phyloP scores from a whole-genome alignment of 2,113 vertebrate genomes.

The Elaphurus davidianus region DNA sequence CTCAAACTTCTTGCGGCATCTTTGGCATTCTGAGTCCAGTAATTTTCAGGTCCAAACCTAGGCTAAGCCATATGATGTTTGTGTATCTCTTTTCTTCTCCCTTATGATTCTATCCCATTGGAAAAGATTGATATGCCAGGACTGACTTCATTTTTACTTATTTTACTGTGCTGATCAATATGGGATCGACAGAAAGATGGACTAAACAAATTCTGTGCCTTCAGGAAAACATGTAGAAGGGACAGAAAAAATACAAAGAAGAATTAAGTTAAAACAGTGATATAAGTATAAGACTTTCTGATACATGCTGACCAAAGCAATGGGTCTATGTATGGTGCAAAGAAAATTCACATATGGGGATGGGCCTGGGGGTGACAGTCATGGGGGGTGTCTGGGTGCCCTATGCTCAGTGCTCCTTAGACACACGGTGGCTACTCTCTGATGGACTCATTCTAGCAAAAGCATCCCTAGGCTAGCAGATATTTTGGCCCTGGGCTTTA shows the following conservation, averaged over 20 bases:
- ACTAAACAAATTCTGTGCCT: background rate
- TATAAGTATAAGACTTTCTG: background rate
- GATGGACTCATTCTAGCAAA: background rate
- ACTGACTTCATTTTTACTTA: background rate
- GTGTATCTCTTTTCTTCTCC: background rate
- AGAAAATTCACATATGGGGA: background rate
- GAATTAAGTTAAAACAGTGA: background rate
- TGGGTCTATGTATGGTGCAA: background rate
- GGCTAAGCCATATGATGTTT: background rate
- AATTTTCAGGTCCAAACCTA: background rate
- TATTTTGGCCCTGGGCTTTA: background rate
- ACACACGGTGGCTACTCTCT: background rate
- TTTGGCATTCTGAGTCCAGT: background rate
- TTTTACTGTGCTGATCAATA: background rate
- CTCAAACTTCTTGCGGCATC: background rate
- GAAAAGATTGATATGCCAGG: background rate
- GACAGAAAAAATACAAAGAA: background rate
- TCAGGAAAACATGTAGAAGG: background rate
- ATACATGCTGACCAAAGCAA: background rate
- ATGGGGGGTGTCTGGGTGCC: rapidly evolving
- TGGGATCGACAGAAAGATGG: background rate
- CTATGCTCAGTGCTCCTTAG: background rate
- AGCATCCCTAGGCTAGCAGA: background rate
- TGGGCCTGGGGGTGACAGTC: rapidly evolving
- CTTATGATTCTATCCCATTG: background rate